Percentiles rank a stretch among this genome's conserved stretches.
Evolutionary conservation across 2,797 vertebrate genomes (phyloP).

Genomic region (Notoglanidium macrostoma): DNA sequence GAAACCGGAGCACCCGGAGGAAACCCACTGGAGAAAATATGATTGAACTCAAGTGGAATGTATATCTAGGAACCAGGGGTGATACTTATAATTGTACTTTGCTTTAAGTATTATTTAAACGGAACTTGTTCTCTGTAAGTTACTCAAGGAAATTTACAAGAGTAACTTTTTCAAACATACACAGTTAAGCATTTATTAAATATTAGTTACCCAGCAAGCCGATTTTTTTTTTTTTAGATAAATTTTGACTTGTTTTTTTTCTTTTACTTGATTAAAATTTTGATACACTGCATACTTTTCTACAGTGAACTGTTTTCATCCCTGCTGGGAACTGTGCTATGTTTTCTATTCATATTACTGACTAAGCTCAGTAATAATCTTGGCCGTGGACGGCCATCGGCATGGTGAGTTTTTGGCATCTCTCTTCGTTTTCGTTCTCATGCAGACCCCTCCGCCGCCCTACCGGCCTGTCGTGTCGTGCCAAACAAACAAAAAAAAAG

Average conservation of each 20-base stretch:
- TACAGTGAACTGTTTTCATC: neutral
- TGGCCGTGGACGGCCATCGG: conserved; percentile 23
- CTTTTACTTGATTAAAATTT: neutral
- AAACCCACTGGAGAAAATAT: neutral
- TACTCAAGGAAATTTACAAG: neutral
- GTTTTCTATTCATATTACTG: conserved; percentile 18
- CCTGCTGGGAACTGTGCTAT: neutral
- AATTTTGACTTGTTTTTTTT: no score
- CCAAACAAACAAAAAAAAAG: conserved; percentile 60
- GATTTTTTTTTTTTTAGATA: neutral
- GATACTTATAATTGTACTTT: neutral
- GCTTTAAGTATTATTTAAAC: neutral
- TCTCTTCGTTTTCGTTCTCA: conserved; percentile 49
- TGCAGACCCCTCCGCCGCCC: conserved; percentile 52
- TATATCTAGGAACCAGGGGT: neutral
- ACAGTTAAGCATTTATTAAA: neutral
- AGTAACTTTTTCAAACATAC: neutral
- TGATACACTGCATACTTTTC: neutral
- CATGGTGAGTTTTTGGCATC: conserved; percentile 56
- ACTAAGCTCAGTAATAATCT: conserved; percentile 32
- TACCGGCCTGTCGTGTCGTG: conserved; percentile 52
- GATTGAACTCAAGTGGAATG: neutral
- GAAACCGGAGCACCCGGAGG: no score
- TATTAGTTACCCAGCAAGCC: neutral
- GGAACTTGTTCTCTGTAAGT: neutral